Evolutionary conservation across 1,140 invertebrate genomes (phyloP).

Genomic region (Hestina assimilis): DNA sequence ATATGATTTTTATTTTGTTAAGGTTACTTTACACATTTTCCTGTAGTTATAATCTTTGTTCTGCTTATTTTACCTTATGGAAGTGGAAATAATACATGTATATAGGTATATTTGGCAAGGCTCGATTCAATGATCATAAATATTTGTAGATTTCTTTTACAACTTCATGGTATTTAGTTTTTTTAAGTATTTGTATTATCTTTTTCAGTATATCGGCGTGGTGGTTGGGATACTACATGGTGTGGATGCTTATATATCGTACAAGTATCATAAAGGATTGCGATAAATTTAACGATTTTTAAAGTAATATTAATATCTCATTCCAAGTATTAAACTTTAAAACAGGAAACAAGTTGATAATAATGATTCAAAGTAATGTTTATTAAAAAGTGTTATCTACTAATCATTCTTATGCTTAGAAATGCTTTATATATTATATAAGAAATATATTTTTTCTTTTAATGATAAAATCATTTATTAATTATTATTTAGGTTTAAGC

Average conservation of each 20-base stretch:
- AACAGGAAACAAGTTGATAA: no score
- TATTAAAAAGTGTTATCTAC: not conserved
- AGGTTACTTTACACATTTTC: no score
- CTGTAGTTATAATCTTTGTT: no score
- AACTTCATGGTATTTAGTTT: not conserved
- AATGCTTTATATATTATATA: not conserved
- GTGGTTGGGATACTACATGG: slow-evolving; percentile 85
- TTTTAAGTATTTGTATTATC: slow-evolving; percentile 32
- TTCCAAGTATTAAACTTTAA: not conserved
- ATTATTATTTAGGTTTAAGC: no score
- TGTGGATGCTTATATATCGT: slow-evolving; percentile 86
- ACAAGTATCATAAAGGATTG: slow-evolving; percentile 81
- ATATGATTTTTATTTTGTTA: no score
- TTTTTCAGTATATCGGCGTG: slow-evolving; percentile 85
- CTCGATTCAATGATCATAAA: no score
- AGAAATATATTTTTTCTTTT: no score
- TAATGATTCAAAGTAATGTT: not conserved
- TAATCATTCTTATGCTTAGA: not conserved
- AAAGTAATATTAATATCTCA: not conserved
- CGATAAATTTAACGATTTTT: slow-evolving; percentile 49
- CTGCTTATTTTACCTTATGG: no score
- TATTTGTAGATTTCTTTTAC: no score
- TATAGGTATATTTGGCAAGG: no score
- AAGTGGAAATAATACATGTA: no score
- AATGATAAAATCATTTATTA: no score